A percentile compares a stretch with the other conserved stretches of the same genome.
Evolutionary conservation across 2,888 invertebrate genomes (phyloP).

Genomic region (Caenorhabditis sp.): DNA sequence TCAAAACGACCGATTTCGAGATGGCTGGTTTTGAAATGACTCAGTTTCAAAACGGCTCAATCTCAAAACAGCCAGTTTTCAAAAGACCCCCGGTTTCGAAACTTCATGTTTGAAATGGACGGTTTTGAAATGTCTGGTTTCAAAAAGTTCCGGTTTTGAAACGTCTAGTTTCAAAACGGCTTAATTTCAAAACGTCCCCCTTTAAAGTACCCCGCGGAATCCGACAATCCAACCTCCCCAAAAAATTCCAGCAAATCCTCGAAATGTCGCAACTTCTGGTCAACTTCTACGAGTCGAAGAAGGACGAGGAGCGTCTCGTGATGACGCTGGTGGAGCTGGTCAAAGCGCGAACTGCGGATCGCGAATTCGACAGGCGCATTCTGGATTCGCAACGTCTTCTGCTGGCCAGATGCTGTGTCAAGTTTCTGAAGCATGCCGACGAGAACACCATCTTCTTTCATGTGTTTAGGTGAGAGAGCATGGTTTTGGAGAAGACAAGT

Average conservation of each 20-base stretch:
- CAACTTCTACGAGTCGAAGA: constrained; percentile 51
- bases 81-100: no score
- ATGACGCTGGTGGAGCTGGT: constrained; percentile 43
- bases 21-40: no score
- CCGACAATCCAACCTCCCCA: background rate
- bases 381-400: constrained; percentile 24
- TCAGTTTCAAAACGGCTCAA: no score
- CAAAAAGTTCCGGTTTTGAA: no score
- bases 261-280: constrained; percentile 41
- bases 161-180: background rate
- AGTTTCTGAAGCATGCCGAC: constrained; percentile 47
- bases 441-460: constrained; percentile 57
- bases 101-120: no score
- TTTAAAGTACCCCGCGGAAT: no score
- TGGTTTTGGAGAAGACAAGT: no score
- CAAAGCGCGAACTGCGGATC: constrained; percentile 25
- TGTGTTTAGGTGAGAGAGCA: constrained; percentile 41
- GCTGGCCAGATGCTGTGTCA: constrained; percentile 41
- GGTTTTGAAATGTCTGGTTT: no score
- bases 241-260: background rate
- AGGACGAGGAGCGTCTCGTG: constrained; percentile 56
- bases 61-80: no score
- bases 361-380: constrained; percentile 7
- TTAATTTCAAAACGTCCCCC: background rate
- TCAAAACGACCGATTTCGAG: no score